Evolutionary conservation across 2,797 vertebrate species (phyloP), one percentile per base, ranked within the genome.

Genomic region (Phylloscopus collybita): DNA sequence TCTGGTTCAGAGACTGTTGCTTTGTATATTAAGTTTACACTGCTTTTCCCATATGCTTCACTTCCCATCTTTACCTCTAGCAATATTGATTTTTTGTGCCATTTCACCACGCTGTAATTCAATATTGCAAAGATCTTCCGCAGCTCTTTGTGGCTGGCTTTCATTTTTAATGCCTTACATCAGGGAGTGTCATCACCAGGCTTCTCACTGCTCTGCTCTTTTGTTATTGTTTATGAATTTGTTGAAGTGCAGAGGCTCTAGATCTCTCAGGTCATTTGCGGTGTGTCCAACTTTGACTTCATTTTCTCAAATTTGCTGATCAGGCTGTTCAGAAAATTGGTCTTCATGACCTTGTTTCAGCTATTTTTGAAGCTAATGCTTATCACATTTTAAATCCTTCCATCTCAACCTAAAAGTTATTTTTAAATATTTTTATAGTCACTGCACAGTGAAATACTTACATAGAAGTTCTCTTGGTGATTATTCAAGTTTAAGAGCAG

Each of bases 291-390:
- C 65, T 88, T 95, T 60, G 80, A 80, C 76, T 80, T 96, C 16
- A 74, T 95, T 86, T 83, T 83, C 82, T 86, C 57, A 78, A 62
- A 45, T 80, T 49, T 88, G 53, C 83, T 83, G 67, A 72, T 85
- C 26, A 62, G 38, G 51, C 74, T 92, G 23, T 62, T 78, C 15
- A 67, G 45, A 67, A 44, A 83, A 74, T 16, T 56, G 53, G 5
- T 62, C 49, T 82, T 82, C 16, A 12, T 25, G 16, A 70, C 56
- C 49, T 82, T 54, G 2, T 65, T 86, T 70, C 42, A 88, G 49
- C 20, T 85, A 42, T 74, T 91, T 70, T 51, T 64, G 42, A 66
- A 87, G 53, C 49, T 64, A 69, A 76, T 50, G 32, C 22, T 34
- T 72, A 16, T 49, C 14, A 11, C 38, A 45, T 65, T 80, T 91